Percentiles rank a stretch among this genome's conserved stretches.
Conservation (phyloP, 2,888 invertebrate genomes). For the Orchesella flavescens region DNA sequence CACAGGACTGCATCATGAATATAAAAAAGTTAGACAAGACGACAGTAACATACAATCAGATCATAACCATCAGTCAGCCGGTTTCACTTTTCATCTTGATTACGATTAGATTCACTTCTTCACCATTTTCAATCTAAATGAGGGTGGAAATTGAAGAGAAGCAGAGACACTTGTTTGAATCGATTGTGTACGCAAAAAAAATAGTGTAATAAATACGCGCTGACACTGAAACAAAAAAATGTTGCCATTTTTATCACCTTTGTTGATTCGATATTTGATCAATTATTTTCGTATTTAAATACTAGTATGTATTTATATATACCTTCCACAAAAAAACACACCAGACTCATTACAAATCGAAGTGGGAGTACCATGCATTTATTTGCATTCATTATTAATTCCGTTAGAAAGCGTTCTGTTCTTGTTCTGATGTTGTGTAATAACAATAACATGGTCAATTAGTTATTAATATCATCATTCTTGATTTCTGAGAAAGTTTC, state of each 20-base stretch:
- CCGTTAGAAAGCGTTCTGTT: conserved; percentile 27
- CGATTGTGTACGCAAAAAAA: not conserved
- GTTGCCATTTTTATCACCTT: not conserved
- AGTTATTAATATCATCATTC: not conserved
- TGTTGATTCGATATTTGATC: not conserved
- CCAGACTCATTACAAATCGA: no score
- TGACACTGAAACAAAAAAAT: not conserved
- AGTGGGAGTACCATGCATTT: no score
- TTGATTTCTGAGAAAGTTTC: conserved; percentile 16
- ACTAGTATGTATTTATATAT: no score
- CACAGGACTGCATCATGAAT: not conserved
- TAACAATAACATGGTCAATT: conserved; percentile 6
- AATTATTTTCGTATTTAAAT: not conserved
- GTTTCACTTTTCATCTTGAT: conserved; percentile 46
- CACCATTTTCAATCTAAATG: conserved; percentile 23
- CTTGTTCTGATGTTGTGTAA: no score
- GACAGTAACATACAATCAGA: conserved; percentile 4
- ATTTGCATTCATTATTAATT: conserved; percentile 12
- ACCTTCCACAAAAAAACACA: no score
- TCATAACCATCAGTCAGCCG: conserved; percentile 11
- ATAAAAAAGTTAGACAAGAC: not conserved
- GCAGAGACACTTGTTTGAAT: not conserved
- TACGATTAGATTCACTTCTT: conserved; percentile 25
- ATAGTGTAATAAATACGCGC: no score
- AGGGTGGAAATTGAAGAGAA: not conserved